These are phyloP conservation scores for Busseola fusca DNA, from an alignment of 2,888 invertebrate genomes.

Conservation along the genomic window DNA sequence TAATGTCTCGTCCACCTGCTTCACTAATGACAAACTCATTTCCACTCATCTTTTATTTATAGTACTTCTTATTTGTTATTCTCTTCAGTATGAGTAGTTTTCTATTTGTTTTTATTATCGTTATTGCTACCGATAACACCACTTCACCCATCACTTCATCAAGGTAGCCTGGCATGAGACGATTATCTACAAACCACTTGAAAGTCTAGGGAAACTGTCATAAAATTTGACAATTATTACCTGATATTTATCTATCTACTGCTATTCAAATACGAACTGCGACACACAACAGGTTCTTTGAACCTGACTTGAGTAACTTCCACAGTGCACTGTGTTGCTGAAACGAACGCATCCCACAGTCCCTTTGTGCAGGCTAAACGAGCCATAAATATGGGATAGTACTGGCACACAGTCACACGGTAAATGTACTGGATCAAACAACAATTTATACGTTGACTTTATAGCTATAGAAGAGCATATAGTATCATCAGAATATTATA, in stretches of 20 bases:
- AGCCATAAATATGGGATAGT: constrained; percentile 43
- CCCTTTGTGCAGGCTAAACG: constrained; percentile 32
- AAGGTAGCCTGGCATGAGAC: not conserved
- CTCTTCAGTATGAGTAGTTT: constrained; percentile 36
- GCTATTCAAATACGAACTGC: constrained; percentile 2
- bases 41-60: constrained; percentile 47
- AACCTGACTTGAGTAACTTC: constrained; percentile 11
- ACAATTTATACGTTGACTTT: constrained; percentile 6
- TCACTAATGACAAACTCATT: constrained; percentile 45
- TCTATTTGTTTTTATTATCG: constrained; percentile 25
- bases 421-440: constrained; percentile 2
- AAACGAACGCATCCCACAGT: constrained; percentile 14
- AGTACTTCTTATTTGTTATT: constrained; percentile 32
- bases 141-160: constrained; percentile 18
- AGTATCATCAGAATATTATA: not conserved
- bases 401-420: constrained; percentile 2
- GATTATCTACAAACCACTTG: constrained; percentile 14
- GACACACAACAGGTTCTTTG: not conserved
- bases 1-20: constrained; percentile 24
- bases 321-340: not conserved
- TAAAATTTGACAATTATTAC: not conserved
- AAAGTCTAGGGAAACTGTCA: not conserved
- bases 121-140: constrained; percentile 4
- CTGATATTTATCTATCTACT: not conserved
- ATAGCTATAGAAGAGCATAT: not conserved